Base-by-base conservation (phyloP, 2,888 invertebrate species). In the Ptychoptera contaminata region DNA sequence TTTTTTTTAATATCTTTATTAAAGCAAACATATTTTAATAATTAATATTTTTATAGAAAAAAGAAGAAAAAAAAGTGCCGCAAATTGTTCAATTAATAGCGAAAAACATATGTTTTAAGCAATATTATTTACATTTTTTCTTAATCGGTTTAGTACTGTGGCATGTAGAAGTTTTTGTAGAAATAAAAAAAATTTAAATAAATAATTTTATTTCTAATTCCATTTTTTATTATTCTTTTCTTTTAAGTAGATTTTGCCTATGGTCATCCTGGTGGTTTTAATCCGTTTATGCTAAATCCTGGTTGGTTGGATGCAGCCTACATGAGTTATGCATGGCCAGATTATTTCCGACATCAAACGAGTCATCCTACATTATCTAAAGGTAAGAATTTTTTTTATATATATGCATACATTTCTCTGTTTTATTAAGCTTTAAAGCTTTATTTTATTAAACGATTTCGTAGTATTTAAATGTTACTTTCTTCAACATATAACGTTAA, bases 261-360 rank as follows among this genome's bases (percentile, higher is more conserved):
- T 58, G 82, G 81, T 31, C 81, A 83, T 62, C 81, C 82, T 3
- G 80, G 78, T 36, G 76, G 76, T 16, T 82, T 83, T 61, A 81
- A 79, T 55, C 83, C 82, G 2, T 82, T 85, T 63, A 70, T 90
- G 49, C 66, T 88, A 46, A 84, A 83, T 57, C 82, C 86, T 1
- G 81, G 82, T 32, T 87, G 88, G 83, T 65, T 90, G 53, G 90
- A 91, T 58, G 81, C 84, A 2, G 81, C 84, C 6, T 86, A 85
- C 62, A 74, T 86, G 65, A 77, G 79, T 55, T 85, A 85, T 61
- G 77, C 80, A 39, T 69, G 71, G 65, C 73, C 74, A 7, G 83
- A 84, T 58, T 83, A 82, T 60, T 79, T 83, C 62, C 66, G 76
- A 38, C 63, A 70, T 47, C 68, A 69, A 53, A 73, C 72, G 5